Conservation (phyloP, 2,797 vertebrate genomes). For the Tokudaia tokunoshimensis region DNA sequence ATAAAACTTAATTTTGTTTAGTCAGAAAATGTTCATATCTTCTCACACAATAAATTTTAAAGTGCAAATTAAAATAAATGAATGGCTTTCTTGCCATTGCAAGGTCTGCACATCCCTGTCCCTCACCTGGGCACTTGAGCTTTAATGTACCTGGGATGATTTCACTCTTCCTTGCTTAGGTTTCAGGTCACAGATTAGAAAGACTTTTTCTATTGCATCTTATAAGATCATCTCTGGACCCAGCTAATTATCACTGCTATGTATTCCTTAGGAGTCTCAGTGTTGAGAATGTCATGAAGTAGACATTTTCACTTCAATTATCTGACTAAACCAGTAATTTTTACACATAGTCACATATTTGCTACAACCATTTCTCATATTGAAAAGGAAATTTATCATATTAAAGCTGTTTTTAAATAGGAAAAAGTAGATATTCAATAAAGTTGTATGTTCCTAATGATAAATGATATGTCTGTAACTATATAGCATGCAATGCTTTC, state of each 20-base stretch:
- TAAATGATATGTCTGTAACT: neutral
- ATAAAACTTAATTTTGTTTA: neutral
- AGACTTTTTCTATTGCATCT: neutral
- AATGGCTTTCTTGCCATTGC: neutral
- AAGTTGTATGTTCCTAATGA: neutral
- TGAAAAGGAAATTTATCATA: neutral
- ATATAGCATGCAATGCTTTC: neutral
- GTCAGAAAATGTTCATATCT: neutral
- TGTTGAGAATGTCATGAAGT: neutral
- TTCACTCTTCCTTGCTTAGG: neutral
- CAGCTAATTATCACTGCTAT: neutral
- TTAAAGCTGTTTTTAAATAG: neutral
- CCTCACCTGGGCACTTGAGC: neutral
- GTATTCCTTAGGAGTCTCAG: neutral
- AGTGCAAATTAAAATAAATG: neutral
- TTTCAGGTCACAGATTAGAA: neutral
- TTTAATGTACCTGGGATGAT: too few relatives aligned
- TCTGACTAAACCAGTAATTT: neutral
- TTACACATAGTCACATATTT: neutral
- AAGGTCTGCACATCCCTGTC: too few relatives aligned
- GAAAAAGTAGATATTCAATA: neutral
- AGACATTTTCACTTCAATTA: neutral
- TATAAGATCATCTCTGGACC: neutral
- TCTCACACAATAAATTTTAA: neutral
- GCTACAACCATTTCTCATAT: neutral